phyloP scores from a whole-genome alignment of 2,113 vertebrate species.

The Amphilophus citrinellus region DNA sequence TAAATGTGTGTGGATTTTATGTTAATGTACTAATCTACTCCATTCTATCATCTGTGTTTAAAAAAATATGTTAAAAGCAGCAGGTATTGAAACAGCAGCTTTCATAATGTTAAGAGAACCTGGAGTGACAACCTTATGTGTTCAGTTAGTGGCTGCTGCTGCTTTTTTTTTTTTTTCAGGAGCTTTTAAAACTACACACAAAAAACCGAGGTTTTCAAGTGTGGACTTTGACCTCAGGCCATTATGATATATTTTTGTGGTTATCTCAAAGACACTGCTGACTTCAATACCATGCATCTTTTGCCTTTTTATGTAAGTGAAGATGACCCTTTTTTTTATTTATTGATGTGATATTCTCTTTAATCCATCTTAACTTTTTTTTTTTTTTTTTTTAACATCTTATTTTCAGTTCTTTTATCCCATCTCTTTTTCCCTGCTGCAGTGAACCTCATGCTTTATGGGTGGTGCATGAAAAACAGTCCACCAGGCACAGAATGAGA shows the following conservation, averaged over 20 bases:
- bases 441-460: neutral
- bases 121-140: neutral
- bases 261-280: neutral
- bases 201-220: neutral
- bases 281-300: conserved; percentile 15
- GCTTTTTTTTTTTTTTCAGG: neutral
- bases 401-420: neutral
- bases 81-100: conserved; percentile 28
- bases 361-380: neutral
- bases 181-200: conserved; percentile 3
- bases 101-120: neutral
- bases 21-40: neutral
- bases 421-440: conserved; percentile 2
- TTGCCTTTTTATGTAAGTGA: neutral
- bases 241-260: neutral
- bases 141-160: neutral
- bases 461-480: conserved; percentile 40
- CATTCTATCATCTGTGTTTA: neutral
- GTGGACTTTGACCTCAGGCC: neutral
- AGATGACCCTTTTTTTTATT: neutral
- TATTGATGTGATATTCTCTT: conserved; percentile 1
- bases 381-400: neutral
- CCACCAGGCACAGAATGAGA: neutral
- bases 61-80: neutral
- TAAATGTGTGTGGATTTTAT: conserved; percentile 3